Base-by-base conservation (phyloP, 1,140 invertebrate species). In the Drosophila kanapiae region DNA sequence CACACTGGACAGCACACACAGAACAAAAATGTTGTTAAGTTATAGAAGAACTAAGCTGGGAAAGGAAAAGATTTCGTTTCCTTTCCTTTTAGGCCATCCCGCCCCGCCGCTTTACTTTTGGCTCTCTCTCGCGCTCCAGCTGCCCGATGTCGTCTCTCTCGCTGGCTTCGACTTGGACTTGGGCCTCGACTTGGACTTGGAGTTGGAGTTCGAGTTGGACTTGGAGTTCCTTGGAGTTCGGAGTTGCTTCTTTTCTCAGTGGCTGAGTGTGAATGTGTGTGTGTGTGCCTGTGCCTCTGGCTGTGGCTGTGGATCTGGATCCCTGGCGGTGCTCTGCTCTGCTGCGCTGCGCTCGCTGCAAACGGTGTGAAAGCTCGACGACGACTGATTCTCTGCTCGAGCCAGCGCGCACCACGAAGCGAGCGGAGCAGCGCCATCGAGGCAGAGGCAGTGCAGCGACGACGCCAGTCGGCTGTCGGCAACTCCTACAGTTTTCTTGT, bases 291-390 rank as follows among this genome's bases (percentile, higher is more conserved):
- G 59, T 64, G 42, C 53, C 51, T 75, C 57, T 53, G 54, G 49
- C 53, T 61, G 33, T 76, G 74, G 40, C 53, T 61, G 33, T 43
- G 58, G 74, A 56, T 56, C 53, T 56, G 64, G 35, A 68, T 78
- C 53, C 59, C 67, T 72, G 74, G 62, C 53, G 54, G 64, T 82
- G 38, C 42, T 74, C 37, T 78, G 77, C 72, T 57, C 48, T 29
- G 62, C 63, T 84, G 42, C 43, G 63, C 40, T 80, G 74, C 77
- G 70, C 76, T 86, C 75, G 91, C 78, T 92, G 91, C 91, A 91
- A 92, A 86, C 91, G 91, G 90, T 91, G 82, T 82, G 86, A 92
- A 92, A 92, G 91, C 91, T 92, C 91, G 91, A 92, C 91, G 83
- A 92, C 84, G 91, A 92, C 91, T 92, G 81, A 92, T 75, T 90